Conservation (phyloP, 2,797 vertebrate genomes). For the Lindbergichthys nudifrons region DNA sequence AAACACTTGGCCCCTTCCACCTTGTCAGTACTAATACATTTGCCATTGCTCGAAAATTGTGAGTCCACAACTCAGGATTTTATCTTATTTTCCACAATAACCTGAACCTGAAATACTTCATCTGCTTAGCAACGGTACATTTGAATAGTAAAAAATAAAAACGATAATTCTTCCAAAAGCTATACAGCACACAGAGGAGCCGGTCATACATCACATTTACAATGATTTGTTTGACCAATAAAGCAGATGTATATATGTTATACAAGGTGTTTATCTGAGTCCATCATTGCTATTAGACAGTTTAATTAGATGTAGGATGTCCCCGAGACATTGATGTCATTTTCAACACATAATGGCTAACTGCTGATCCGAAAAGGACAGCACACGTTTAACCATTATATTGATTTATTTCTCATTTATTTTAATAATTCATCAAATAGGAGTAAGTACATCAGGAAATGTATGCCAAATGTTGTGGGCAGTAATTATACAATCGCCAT, state of each 20-base stretch:
- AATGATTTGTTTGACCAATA: constrained; percentile 46
- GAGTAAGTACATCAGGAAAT: constrained; percentile 1
- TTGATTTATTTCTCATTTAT: constrained; percentile 33
- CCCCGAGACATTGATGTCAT: constrained; percentile 42
- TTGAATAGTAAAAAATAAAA: constrained; percentile 15
- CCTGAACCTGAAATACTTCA: constrained; percentile 21
- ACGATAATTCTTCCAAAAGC: constrained; percentile 10
- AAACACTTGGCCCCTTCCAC: constrained; percentile 56
- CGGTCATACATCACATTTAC: neutral
- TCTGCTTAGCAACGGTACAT: constrained; percentile 41
- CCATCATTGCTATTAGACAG: constrained; percentile 29
- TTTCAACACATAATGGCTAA: constrained; percentile 27
- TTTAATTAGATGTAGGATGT: constrained; percentile 36
- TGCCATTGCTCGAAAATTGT: constrained; percentile 48
- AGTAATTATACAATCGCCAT: constrained; percentile 19
- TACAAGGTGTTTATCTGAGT: constrained; percentile 33
- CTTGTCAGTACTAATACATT: constrained; percentile 71
- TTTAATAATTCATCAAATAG: constrained; percentile 43
- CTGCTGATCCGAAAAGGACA: constrained; percentile 12
- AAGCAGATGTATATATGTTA: constrained; percentile 5
- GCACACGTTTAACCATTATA: constrained; percentile 13
- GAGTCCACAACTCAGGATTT: constrained; percentile 60
- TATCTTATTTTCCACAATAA: constrained; percentile 33
- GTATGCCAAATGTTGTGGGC: constrained; percentile 31
- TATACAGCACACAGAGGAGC: neutral